Evolutionary conservation across 1,140 invertebrate genomes (phyloP).

Genomic region (Batillaria attramentaria): DNA sequence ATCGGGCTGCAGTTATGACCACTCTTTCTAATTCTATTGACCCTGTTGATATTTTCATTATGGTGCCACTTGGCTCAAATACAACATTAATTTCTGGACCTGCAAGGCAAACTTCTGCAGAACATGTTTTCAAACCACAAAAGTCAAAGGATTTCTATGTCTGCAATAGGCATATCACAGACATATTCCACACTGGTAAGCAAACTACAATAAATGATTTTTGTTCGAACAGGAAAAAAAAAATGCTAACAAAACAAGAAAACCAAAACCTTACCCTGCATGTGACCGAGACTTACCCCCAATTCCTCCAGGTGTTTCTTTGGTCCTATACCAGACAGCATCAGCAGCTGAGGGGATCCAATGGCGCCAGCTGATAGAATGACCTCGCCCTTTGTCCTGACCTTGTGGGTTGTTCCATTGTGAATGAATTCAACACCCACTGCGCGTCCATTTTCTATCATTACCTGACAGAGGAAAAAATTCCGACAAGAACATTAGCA

Average conservation of each 20-base stretch:
- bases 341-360: constrained; percentile 89
- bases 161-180: constrained; percentile 3
- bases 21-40: too few relatives aligned
- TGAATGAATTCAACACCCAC: constrained; percentile 66
- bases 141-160: background rate
- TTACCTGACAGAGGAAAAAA: constrained; percentile 31
- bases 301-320: constrained; percentile 43
- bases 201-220: constrained; percentile 41
- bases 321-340: constrained; percentile 92
- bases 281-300: constrained; percentile 70
- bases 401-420: constrained; percentile 72
- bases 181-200: too few relatives aligned
- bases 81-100: too few relatives aligned
- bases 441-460: constrained; percentile 50
- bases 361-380: constrained; percentile 85
- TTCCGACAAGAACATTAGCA: background rate
- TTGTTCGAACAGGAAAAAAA: constrained; percentile 76
- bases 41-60: too few relatives aligned
- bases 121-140: too few relatives aligned
- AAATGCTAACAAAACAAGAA: constrained; percentile 76
- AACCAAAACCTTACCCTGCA: constrained; percentile 76
- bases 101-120: too few relatives aligned
- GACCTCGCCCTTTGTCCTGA: constrained; percentile 84
- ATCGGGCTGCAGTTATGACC: too few relatives aligned
- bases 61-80: too few relatives aligned